Evolutionary conservation across 2,888 invertebrate species (phyloP), one percentile per base, ranked within the genome.

Genomic region (Sturmia bella): DNA sequence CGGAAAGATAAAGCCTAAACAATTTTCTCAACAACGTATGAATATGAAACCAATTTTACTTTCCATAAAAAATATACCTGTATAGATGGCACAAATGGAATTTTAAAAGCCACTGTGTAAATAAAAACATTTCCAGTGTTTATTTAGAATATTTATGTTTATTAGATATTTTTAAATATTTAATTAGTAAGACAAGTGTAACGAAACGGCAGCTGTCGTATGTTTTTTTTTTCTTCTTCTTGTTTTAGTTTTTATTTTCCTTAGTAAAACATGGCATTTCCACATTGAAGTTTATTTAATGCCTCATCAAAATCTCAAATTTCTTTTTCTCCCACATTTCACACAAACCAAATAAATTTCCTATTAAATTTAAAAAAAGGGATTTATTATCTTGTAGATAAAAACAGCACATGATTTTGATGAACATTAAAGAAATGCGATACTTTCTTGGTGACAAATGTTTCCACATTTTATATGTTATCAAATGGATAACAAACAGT

Each of bases 1-100:
- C 68, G 52, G 68, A 68, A 59, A 61, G 68, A 68, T 76, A 59
- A 76, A 59, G 9, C 68, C 59, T 21, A 15, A 66, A 68, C 19
- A n/a, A n/a, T 59, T 32, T 41, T 66, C 43, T 32, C 21, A 17
- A 32, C n/a, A 68, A 27, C n/a, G 15, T 54, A 63, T 24, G 21
- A 52, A 41, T 5, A 21, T n/a, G 2, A 2, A 43, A 41, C 54
- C 41, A 54, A 11, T 45, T 4, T 5, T 24, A 21, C 41, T 17
- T 41, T 5, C 3, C 19, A 17, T 24, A 64, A 24, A 2, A 66
- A 41, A 74, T 27, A 21, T 59, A 52, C 74, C 64, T 61, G 59
- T 37, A 48, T 61, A 13, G 41, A n/a, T n/a, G n/a, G n/a, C n/a
- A n/a, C n/a, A n/a, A n/a, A n/a, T n/a, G 7, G 9, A 7, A 32